Conservation (phyloP, 2,888 invertebrate species). For the Malthinus flaveolus region DNA sequence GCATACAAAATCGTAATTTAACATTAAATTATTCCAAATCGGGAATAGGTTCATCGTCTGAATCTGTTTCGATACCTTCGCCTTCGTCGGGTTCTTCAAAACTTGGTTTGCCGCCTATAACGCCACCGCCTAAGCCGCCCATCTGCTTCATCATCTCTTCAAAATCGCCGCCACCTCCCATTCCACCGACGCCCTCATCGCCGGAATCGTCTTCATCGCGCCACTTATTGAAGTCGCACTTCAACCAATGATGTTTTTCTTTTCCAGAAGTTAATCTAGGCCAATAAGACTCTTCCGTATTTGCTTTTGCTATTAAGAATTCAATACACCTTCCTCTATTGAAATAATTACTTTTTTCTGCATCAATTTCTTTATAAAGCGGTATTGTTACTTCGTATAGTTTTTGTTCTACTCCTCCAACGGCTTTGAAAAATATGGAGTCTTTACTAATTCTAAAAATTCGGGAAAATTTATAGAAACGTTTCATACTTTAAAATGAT, state of each 20-base stretch:
- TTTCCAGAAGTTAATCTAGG: constrained; percentile 82
- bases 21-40: constrained; percentile 63
- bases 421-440: constrained; percentile 80
- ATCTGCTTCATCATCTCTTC: constrained; percentile 76
- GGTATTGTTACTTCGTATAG: constrained; percentile 86
- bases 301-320: constrained; percentile 69
- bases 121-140: constrained; percentile 61
- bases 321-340: constrained; percentile 77
- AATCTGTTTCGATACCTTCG: constrained; percentile 61
- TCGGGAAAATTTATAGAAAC: constrained; percentile 4
- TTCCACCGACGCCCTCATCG: constrained; percentile 65
- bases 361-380: constrained; percentile 79
- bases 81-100: constrained; percentile 73
- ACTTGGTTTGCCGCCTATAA: constrained; percentile 65
- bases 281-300: constrained; percentile 80
- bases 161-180: constrained; percentile 63
- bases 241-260: constrained; percentile 92
- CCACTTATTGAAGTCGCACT: constrained; percentile 98
- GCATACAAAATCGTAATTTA: constrained; percentile 17
- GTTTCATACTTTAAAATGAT: background rate
- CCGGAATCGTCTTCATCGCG: constrained; percentile 94
- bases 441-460: constrained; percentile 67
- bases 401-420: constrained; percentile 82
- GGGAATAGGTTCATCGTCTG: constrained; percentile 80
- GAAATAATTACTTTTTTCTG: constrained; percentile 74